phyloP scores from a whole-genome alignment of 2,113 vertebrate species.

The Pardalotus punctatus region DNA sequence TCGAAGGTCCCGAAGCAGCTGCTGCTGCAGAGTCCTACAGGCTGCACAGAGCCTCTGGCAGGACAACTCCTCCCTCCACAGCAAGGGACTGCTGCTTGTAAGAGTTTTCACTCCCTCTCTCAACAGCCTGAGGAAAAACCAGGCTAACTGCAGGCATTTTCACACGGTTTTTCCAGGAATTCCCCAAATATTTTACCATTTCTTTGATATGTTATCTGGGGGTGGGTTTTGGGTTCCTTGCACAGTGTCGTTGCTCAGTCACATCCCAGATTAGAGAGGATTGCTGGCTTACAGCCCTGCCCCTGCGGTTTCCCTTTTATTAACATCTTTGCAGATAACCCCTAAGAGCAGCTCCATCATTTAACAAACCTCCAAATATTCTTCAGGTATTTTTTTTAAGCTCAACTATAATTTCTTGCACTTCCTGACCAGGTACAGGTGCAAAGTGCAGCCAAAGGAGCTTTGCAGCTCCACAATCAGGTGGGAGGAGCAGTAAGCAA shows the following conservation, averaged over 20 bases:
- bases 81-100: accelerated
- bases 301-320: neutral
- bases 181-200: neutral
- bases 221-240: neutral
- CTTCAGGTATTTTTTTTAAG: neutral
- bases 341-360: neutral
- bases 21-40: neutral
- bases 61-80: neutral
- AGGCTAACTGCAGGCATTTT: neutral
- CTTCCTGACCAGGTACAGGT: neutral
- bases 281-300: neutral
- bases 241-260: neutral
- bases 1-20: neutral
- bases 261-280: neutral
- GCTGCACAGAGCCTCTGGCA: neutral
- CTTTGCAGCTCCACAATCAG: neutral
- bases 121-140: neutral
- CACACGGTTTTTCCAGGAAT: neutral
- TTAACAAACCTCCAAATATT: neutral
- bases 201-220: neutral
- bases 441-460: neutral
- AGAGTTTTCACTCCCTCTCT: neutral
- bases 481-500: neutral
- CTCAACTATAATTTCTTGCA: neutral
- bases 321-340: neutral